A percentile compares a stretch with the other conserved stretches of the same genome.
These are phyloP conservation scores for Adelognathus sp. DNA, from an alignment of 2,888 invertebrate species.

Conservation along the genomic window DNA sequence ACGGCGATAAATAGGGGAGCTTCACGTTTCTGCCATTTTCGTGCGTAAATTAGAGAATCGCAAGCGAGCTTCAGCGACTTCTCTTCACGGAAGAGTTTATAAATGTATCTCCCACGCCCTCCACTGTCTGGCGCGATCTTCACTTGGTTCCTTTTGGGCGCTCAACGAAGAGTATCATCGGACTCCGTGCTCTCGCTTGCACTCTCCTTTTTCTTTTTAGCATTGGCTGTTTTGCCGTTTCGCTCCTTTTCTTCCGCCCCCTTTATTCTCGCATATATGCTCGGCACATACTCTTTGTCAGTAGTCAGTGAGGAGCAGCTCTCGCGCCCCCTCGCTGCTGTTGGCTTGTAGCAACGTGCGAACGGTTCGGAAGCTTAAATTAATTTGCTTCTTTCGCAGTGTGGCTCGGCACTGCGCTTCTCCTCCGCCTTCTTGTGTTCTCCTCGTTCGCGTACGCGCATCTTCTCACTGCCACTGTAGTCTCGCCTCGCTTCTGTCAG, in stretches of 20 bases:
- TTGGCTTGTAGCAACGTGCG: slow-evolving; percentile 63
- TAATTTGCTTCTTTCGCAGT: slow-evolving; percentile 66
- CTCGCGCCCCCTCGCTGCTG: slow-evolving; percentile 46
- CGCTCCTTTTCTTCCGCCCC: slow-evolving; percentile 66
- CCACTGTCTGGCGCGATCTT: slow-evolving; percentile 70
- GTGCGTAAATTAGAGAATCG: slow-evolving; percentile 72
- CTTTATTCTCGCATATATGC: slow-evolving; percentile 44
- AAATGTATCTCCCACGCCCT: slow-evolving; percentile 79
- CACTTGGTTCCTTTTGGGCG: slow-evolving; percentile 33
- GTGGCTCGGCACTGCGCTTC: slow-evolving; percentile 38
- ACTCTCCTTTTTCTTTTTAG: slow-evolving; percentile 10
- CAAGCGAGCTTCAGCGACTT: slow-evolving; percentile 48
- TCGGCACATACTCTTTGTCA: slow-evolving; percentile 31
- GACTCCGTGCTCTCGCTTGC: slow-evolving; percentile 2
- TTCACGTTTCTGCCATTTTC: slow-evolving; percentile 48
- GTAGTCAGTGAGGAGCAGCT: slow-evolving; percentile 32
- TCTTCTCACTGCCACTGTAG: slow-evolving; percentile 1
- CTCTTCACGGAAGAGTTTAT: slow-evolving; percentile 73
- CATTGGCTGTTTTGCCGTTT: slow-evolving; percentile 48
- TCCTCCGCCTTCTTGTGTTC: slow-evolving; percentile 21
- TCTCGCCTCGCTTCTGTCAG: slow-evolving; percentile 29
- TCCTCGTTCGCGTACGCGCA: slow-evolving; percentile 30
- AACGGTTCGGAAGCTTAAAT: slow-evolving; percentile 69
- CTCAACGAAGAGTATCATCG: background rate
- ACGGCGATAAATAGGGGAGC: slow-evolving; percentile 4